Evolutionary conservation across 2,113 vertebrate species (phyloP), one percentile per base, ranked within the genome.

Genomic region (Cacatua alba): DNA sequence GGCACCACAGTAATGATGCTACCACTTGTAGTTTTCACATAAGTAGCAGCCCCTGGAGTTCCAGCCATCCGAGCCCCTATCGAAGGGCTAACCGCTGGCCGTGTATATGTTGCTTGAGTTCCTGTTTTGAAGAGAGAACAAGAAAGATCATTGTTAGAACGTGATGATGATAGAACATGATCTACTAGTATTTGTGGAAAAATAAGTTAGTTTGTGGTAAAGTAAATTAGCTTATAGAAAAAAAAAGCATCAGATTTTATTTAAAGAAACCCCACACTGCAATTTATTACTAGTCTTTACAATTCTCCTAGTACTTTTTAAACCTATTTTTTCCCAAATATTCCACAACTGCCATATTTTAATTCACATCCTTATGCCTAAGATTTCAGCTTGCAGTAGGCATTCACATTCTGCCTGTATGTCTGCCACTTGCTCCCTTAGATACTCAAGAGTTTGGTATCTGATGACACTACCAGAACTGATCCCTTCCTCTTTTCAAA

Each of bases 1-100:
- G 99, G 99, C 46, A 99, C 99, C 43, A 99, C 99, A 0, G 99
- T 99, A 93, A 99, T 99, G 97, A 99, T 99, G 98, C 99, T 99
- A 44, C 99, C 99, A 37, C 99, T 99, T 46, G 99, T 99, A 35
- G 99, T 99, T 96, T 99, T 99, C 90, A 99, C 99, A 0, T 99
- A 99, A 14, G 99, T 99, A 82, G 99, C 98, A 48, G 98, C 99
- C 3, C 99, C 99, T 16, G 99, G 98, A 17, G 99, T 98, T 26
- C 98, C 98, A 17, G 99, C 98, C 97, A 99, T 98, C 19, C 99
- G 98, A 25, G 99, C 98, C 5, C 99, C 98, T 63, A 99, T 97
- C 13, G 98, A 98, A 12, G 99, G 98, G 67, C 98, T 99, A 29
- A 99, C 98, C 0, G 99, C 98, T 11, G 99, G 99, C 33, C 99